phyloP scores from a whole-genome alignment of 2,797 vertebrate species.

The Nyctalus aviator region DNA sequence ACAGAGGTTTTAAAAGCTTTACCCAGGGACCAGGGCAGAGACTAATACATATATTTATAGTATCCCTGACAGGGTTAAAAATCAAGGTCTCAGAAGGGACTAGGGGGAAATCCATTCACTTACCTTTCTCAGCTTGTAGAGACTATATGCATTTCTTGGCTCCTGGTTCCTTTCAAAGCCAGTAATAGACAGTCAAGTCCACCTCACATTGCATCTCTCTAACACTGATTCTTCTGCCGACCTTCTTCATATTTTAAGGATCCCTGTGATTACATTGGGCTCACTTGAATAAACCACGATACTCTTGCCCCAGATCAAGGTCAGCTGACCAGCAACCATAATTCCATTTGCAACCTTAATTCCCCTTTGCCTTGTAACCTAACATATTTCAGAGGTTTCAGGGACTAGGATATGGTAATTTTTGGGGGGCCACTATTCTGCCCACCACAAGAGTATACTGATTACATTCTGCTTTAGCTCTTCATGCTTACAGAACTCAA shows the following conservation, averaged over 20 bases:
- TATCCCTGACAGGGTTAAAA: not conserved
- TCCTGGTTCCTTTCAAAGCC: not conserved
- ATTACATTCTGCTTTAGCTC: not conserved
- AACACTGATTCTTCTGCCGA: not conserved
- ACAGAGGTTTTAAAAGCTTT: not conserved
- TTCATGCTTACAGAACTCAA: constrained; percentile 16
- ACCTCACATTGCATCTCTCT: not conserved
- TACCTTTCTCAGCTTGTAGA: not conserved
- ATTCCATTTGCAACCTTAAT: not conserved
- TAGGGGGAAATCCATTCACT: not conserved
- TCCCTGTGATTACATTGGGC: not conserved
- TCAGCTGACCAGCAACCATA: constrained; percentile 14
- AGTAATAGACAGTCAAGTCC: not conserved
- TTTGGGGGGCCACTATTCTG: not conserved
- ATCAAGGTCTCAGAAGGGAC: not conserved
- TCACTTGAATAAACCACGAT: not conserved
- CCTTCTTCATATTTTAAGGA: not conserved
- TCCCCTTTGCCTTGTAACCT: not conserved
- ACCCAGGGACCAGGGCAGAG: not conserved
- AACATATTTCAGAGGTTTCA: not conserved
- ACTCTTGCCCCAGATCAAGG: not conserved
- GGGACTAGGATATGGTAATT: not conserved
- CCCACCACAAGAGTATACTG: not conserved
- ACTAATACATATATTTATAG: not conserved
- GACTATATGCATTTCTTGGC: not conserved